These are phyloP conservation scores for Puntigrus tetrazona DNA, from an alignment of 2,113 vertebrate genomes.

Conservation along the genomic window DNA sequence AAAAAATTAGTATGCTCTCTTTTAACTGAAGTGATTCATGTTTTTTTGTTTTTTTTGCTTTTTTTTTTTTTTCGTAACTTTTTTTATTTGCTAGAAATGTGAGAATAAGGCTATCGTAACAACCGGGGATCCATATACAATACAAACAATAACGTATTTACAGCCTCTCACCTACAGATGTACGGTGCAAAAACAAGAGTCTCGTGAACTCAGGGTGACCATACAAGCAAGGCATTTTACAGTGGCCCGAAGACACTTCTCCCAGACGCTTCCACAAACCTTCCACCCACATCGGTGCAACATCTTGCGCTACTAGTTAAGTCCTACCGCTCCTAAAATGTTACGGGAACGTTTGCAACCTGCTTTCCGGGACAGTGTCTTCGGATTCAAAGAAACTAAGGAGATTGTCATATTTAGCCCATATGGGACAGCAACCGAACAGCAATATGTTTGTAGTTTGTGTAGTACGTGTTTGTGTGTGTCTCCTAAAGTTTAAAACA, in stretches of 20 bases:
- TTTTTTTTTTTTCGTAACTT: slow-evolving; percentile 74
- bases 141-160: slow-evolving; percentile 97
- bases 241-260: slow-evolving; percentile 78
- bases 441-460: slow-evolving; percentile 66
- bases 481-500: slow-evolving; percentile 55
- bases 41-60: slow-evolving; percentile 69
- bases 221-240: slow-evolving; percentile 99
- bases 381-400: slow-evolving; percentile 91
- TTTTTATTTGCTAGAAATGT: slow-evolving; percentile 90
- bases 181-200: slow-evolving; percentile 96
- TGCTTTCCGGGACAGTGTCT: slow-evolving; percentile 75
- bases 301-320: slow-evolving; percentile 42
- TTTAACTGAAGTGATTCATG: slow-evolving; percentile 66
- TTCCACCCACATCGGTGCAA: slow-evolving; percentile 54
- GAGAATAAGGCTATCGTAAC: slow-evolving; percentile 99
- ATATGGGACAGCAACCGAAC: slow-evolving; percentile 88
- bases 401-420: slow-evolving; percentile 98
- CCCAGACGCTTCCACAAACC: slow-evolving; percentile 61
- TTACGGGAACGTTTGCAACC: slow-evolving; percentile 65
- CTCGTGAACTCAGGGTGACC: slow-evolving; percentile 85
- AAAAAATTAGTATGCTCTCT: slow-evolving; percentile 75
- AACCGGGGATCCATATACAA: slow-evolving; percentile 96
- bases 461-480: slow-evolving; percentile 39
- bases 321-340: slow-evolving; percentile 13
- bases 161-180: slow-evolving; percentile 94